Base-by-base conservation (phyloP, 2,888 invertebrate species). In the Sinhomidia bicolor region DNA sequence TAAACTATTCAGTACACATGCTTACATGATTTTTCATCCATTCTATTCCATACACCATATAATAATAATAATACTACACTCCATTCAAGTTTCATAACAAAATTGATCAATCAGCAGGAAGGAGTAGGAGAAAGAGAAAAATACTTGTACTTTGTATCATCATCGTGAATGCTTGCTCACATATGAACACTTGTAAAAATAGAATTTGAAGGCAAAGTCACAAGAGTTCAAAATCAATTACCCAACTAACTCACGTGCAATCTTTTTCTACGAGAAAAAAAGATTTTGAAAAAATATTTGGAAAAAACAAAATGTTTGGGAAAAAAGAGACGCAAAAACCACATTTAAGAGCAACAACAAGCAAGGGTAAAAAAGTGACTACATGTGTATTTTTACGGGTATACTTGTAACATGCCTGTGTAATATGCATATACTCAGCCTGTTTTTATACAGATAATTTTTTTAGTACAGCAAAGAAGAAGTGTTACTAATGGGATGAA, bases 171-270 rank as follows among this genome's bases (percentile, higher is more conserved):
- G n/a, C 3, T n/a, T 32, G 65, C 12, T 32, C 17, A 6, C n/a
- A 36, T 17, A 60, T 78, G 17, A 29, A 44, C 62, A 23, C 26
- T 68, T 83, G 41, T 88, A 88, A 88, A 88, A 88, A 88, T 88
- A 88, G 88, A 88, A 47, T 84, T 65, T 84, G 71, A 88, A 88
- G 84, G 88, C 84, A 60, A 84, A 79, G 88, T 88, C 88, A 88
- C 71, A 36, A 23, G 88, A 84, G 88, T 88, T 88, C 88, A 88
- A 88, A 88, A 88, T 88, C 88, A 84, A 79, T 88, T 88, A 80
- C 79, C 51, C 74, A 71, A 57, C 78, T 60, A 80, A 54, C 82
- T 88, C 84, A 88, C 88, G 88, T 88, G 83, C 79, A 68, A 44
- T 44, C 17, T 51, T 74, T 74, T 74, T 71, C 12, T n/a, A n/a